Evolutionary conservation across 1,140 invertebrate species (phyloP), one percentile per base, ranked within the genome.

Genomic region (Plutomurus gul): DNA sequence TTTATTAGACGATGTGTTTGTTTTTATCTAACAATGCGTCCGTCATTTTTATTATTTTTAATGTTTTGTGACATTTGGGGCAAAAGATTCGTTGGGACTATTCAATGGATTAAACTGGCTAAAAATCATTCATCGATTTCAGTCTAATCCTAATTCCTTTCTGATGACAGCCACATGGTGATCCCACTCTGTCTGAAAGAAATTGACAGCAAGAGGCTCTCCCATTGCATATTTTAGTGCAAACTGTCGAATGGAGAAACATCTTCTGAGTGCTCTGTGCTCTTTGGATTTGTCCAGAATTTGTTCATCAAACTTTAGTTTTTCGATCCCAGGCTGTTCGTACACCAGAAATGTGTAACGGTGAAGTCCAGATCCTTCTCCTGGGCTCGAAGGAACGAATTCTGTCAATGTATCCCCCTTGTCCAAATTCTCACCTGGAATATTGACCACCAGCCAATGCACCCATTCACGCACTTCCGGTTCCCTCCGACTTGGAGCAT

Each of bases 361-460:
- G 88, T 98, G 96, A 20, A 96, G 89, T 30, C 91, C 91, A 78
- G 89, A 94, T 74, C 89, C 92, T 84, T 92, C 86, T 1, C 94
- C 94, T 0, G 95, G 95, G 8, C 94, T 95, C 22, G 95, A 90
- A 33, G 95, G 95, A 79, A 96, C 88, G 86, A 96, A 97, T 1
- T 90, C 92, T 4, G 91, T 91, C 0, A 97, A 86, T 0, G 89
- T 89, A 65, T 94, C 91, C 10, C 95, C 96, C 39, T 90, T 87
- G 0, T 85, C 84, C 0, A 98, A 85, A 71, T 94, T 88, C 78
- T 87, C 16, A 18, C 93, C 95, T 5, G 93, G 94, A 84, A 98
- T 95, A 85, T 98, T 98, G 6, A 89, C 93, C 0, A 97, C 92
- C 4, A 97, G 86, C 95, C 96, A 98, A 86, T 97, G 96, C 83